Evolutionary conservation across 2,113 vertebrate species (phyloP), one percentile per base, ranked within the genome.

Genomic region (Struthidea cinerea): DNA sequence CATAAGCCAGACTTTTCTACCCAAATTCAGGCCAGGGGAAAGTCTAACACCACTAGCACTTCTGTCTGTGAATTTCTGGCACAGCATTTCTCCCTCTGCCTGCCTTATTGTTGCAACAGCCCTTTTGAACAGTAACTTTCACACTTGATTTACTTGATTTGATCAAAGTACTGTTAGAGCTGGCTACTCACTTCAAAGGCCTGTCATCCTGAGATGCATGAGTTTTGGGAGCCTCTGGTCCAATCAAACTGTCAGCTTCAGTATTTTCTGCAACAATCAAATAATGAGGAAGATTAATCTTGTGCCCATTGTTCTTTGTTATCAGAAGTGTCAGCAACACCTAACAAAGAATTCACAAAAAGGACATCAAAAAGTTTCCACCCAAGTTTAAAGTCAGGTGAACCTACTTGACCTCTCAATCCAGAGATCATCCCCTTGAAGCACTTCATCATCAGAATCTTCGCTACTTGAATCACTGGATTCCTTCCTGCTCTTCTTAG

Each of bases 191-290:
- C 99, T 99, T 99, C 86, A 99, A 85, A 94, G 99, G 99, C 86
- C 98, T 98, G 35, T 99, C 99, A 85, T 99, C 99, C 97, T 99
- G 99, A 67, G 99, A 99, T 18, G 99, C 93, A 10, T 99, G 98
- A 21, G 98, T 98, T 94, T 99, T 98, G n/a, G 99, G 99, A 83
- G 99, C 99, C 93, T 99, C 99, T 16, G 99, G 99, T 53, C 99
- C 99, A 87, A 99, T 99, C 77, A 99, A 75, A 93, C 98, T 96
- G 44, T 99, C 98, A 17, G 98, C 98, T 93, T 98, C 97, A 59
- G 96, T 93, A 77, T 96, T 84, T 90, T 97, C 98, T 98, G 96
- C 65, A 97, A 89, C 18, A 56, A 90, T 76, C 16, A 74, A 87
- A 64, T 5, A 64, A 86, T 1, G 9, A 85, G 9, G 16, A 56